Conservation (phyloP, 2,797 vertebrate species). For the Epinephelus malabaricus region DNA sequence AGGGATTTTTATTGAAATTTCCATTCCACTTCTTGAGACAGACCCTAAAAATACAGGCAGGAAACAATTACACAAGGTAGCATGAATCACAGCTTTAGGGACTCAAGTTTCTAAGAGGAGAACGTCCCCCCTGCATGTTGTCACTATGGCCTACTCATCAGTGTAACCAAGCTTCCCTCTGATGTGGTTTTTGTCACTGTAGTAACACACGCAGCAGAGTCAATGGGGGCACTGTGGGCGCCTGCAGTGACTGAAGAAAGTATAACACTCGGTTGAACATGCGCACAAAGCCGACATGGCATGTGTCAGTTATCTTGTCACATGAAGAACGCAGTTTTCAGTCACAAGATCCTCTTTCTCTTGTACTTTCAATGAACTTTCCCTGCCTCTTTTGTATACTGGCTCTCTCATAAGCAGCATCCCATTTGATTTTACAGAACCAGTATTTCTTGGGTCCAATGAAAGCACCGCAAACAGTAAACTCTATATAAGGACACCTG, state of each 20-base stretch:
- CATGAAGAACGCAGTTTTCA: slow-evolving; percentile 34
- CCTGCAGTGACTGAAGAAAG: slow-evolving; percentile 23
- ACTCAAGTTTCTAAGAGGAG: slow-evolving; percentile 43
- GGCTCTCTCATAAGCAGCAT: background rate
- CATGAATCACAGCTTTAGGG: slow-evolving; percentile 75
- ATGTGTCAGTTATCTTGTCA: slow-evolving; percentile 40
- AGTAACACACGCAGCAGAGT: slow-evolving; percentile 50
- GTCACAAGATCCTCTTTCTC: slow-evolving; percentile 46
- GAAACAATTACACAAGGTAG: slow-evolving; percentile 48
- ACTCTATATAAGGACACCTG: slow-evolving; percentile 33
- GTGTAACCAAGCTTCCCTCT: slow-evolving; percentile 52
- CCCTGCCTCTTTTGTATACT: background rate
- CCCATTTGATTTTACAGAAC: slow-evolving; percentile 33
- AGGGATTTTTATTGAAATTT: slow-evolving; percentile 75
- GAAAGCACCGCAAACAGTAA: slow-evolving; percentile 16
- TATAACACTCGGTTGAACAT: slow-evolving; percentile 29
- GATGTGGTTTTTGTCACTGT: slow-evolving; percentile 67
- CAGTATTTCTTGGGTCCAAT: background rate
- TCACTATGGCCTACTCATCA: slow-evolving; percentile 57
- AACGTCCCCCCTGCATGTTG: slow-evolving; percentile 41
- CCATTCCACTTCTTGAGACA: slow-evolving; percentile 45
- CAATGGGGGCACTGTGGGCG: slow-evolving; percentile 39
- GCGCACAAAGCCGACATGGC: slow-evolving; percentile 5
- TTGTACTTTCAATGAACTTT: slow-evolving; percentile 43
- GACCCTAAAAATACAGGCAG: slow-evolving; percentile 46